Base-by-base conservation (phyloP, 2,888 invertebrate species). In the Idaea straminata region DNA sequence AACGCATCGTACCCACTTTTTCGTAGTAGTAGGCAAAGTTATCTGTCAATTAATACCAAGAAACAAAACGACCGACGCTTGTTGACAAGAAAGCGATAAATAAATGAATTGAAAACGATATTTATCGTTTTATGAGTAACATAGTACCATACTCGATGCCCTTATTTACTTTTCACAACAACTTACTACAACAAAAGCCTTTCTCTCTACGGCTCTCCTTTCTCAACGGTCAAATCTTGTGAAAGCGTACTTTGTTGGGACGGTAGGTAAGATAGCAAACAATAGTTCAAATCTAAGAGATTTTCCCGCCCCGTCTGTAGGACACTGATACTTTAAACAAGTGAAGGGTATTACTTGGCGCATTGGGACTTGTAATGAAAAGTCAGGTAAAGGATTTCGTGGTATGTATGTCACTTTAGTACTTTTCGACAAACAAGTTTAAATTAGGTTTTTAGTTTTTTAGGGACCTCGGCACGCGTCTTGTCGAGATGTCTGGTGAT, bases 251-350 rank as follows among this genome's bases (percentile, higher is more conserved):
- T 13, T 13, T 7, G 34, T 59, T 16, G 34, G 34, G 66, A 67
- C 69, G 61, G 65, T 67, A 65, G 69, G 66, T 60, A 63, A 63
- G 64, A 64, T 64, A 61, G 61, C 35, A 62, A 67, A 64, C 76
- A 75, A 79, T 79, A 78, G 76, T 77, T 77, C 76, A 70, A 74
- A 74, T 59, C 59, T 34, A 34, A 7, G 59, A 59, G 59, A 75
- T 77, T 74, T 77, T 77, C 73, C 71, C 74, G 69, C 71, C 64
- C 69, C 65, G 73, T 64, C 78, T 77, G 78, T 66, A 70, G 68
- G 70, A 68, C 74, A 71, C 67, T 71, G 78, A 78, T 81, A 80
- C 75, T 71, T 72, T 69, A 59, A 25, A 15, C 61, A 25, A 62
- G 60, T 15, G 64, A 62, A 64, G 67, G 59, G 72, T 69, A 72